Evolutionary conservation across 2,113 vertebrate genomes (phyloP).

Genomic region (Condylura cristata): DNA sequence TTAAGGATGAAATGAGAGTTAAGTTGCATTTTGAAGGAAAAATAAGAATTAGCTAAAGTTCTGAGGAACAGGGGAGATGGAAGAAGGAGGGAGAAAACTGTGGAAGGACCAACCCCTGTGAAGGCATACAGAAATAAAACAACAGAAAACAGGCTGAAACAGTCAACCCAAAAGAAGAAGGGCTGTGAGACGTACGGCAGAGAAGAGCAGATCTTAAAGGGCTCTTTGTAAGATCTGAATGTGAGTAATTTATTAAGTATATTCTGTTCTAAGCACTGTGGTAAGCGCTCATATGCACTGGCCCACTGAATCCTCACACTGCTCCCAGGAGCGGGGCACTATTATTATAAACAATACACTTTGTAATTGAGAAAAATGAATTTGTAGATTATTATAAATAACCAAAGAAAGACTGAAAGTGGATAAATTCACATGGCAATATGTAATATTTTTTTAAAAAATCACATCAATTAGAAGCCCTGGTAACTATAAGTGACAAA

Average conservation of each 20-base stretch:
- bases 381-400: not conserved
- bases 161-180: not conserved
- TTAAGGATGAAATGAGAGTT: not conserved
- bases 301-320: not conserved
- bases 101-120: not conserved
- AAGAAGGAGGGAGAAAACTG: not conserved
- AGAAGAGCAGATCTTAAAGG: not conserved
- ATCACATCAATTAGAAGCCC: not conserved
- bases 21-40: slow-evolving; percentile 33
- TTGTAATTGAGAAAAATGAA: not conserved
- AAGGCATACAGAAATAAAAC: not conserved
- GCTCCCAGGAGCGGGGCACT: not conserved
- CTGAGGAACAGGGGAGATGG: not conserved
- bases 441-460: not conserved
- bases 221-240: slow-evolving; percentile 36
- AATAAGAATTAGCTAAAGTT: not conserved
- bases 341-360: not conserved
- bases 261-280: not conserved
- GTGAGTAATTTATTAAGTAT: slow-evolving; percentile 18
- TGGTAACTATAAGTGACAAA: not conserved
- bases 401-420: slow-evolving; percentile 18
- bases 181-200: not conserved
- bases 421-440: not conserved
- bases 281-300: not conserved
- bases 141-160: not conserved